These are phyloP conservation scores for Rhagologus leucostigma DNA, from an alignment of 2,113 vertebrate species.

Conservation along the genomic window DNA sequence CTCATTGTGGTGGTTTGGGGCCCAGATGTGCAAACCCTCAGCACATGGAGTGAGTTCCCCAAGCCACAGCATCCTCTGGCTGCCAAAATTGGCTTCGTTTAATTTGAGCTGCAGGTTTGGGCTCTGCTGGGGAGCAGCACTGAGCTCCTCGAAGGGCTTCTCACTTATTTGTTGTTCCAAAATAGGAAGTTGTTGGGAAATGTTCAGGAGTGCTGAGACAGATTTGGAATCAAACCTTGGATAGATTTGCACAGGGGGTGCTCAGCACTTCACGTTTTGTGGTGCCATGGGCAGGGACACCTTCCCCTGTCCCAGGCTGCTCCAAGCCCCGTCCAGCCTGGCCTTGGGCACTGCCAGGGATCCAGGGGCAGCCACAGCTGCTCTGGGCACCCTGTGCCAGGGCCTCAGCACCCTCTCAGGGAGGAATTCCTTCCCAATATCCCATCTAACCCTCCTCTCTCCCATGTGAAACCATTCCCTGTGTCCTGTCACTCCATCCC, in stretches of 20 bases:
- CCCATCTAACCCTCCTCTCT: neutral
- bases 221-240: neutral
- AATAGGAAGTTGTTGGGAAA: neutral
- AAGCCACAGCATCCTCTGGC: neutral
- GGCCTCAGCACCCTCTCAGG: fast-evolving
- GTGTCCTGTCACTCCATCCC: neutral
- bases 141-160: neutral
- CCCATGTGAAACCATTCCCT: neutral
- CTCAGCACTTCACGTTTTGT: neutral
- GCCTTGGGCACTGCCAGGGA: neutral
- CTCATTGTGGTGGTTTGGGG: neutral
- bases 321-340: neutral
- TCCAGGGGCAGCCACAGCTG: neutral
- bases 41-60: fast-evolving
- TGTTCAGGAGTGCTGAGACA: neutral
- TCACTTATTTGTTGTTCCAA: neutral
- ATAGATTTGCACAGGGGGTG: neutral
- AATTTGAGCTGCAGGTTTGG: neutral
- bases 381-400: neutral
- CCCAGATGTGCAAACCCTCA: neutral
- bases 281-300: neutral
- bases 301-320: fast-evolving
- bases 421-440: neutral
- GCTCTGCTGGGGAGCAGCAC: neutral
- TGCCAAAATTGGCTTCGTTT: fast-evolving